Conservation (phyloP, 2,888 invertebrate species). For the Rotaria magnacalcarata region DNA sequence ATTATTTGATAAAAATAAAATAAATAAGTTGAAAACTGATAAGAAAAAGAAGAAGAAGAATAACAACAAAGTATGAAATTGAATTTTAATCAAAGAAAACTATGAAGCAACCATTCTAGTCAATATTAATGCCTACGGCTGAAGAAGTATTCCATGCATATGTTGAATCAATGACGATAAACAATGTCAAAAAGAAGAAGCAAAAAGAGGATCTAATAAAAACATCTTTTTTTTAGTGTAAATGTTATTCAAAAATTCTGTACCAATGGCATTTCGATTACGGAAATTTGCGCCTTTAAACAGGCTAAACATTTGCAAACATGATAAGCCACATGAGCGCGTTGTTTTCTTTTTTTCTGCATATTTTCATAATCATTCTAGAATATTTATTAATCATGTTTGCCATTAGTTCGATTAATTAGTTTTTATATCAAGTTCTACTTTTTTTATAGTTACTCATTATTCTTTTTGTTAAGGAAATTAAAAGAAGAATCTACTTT, state of each 20-base stretch:
- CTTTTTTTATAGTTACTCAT: neutral
- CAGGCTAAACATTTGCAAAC: conserved; percentile 24
- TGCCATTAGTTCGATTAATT: neutral
- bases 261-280: neutral
- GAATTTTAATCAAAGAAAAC: too few relatives aligned
- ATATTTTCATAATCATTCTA: neutral
- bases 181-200: neutral
- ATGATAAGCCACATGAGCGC: neutral
- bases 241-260: neutral
- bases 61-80: too few relatives aligned
- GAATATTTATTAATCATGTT: neutral
- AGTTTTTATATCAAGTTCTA: neutral
- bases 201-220: neutral
- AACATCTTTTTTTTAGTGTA: neutral
- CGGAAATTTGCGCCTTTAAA: neutral
- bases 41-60: neutral
- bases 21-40: too few relatives aligned
- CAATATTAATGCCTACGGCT: too few relatives aligned
- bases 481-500: neutral
- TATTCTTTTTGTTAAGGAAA: too few relatives aligned
- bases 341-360: neutral
- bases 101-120: neutral
- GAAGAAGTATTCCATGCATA: neutral
- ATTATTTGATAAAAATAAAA: neutral
- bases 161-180: neutral